Evolutionary conservation across 2,797 vertebrate species (phyloP).

Genomic region (Oryzias sinensis): DNA sequence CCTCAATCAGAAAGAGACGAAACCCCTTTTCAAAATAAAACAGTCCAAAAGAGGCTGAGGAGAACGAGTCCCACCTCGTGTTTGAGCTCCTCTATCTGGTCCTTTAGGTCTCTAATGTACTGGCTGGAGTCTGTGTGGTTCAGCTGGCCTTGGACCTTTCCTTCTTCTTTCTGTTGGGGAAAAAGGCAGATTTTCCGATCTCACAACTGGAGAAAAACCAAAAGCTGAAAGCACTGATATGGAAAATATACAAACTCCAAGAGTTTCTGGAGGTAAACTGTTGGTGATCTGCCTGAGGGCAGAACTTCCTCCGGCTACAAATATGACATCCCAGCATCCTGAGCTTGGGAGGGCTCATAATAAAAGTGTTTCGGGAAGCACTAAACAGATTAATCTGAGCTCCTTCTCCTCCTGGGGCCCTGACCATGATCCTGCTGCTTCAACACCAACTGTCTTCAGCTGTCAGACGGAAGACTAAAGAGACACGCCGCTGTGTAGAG

Average conservation of each 20-base stretch:
- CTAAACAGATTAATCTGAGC: constrained; percentile 43
- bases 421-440: constrained; percentile 49
- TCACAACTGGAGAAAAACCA: no score
- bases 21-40: constrained; percentile 4
- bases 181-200: no score
- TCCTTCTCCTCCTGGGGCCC: constrained; percentile 61
- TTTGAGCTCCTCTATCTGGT: constrained; percentile 92
- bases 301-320: background rate
- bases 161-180: constrained; percentile 92
- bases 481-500: constrained; percentile 36
- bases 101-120: constrained; percentile 94
- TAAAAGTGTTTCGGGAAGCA: constrained; percentile 44
- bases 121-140: constrained; percentile 94
- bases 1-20: constrained; percentile 27
- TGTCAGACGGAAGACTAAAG: constrained; percentile 51
- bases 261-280: no score
- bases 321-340: background rate
- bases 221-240: no score
- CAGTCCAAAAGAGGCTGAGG: background rate
- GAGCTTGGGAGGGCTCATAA: background rate
- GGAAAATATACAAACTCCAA: no score
- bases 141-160: constrained; percentile 93
- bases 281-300: no score
- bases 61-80: constrained; percentile 86
- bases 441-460: constrained; percentile 46